Evolutionary conservation across 2,888 invertebrate genomes (phyloP), one percentile per base, ranked within the genome.

Genomic region (Brachypalpus laphriformis): DNA sequence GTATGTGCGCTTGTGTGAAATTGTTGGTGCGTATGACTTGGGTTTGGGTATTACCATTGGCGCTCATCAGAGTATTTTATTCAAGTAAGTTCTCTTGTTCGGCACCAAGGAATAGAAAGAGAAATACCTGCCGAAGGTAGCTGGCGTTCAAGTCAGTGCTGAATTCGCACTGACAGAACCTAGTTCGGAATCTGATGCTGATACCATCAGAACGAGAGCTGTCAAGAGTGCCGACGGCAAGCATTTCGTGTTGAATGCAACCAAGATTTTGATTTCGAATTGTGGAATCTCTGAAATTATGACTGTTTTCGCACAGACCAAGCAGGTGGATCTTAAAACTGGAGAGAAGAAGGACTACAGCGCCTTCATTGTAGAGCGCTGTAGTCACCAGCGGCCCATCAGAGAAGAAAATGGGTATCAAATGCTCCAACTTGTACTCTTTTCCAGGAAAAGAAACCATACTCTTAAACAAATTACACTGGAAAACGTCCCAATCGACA

Each of bases 321-420:
- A 96, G 61, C 93, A 96, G 5, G 93, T 94, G 37, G 94, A 96
- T 90, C 92, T 93, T 86, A 94, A 94, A 91, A 94, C 94, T 86
- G 94, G 94, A 66, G 93, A 93, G 89, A 94, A 93, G 49, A 93
- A 93, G 31, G 94, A 97, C 95, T 89, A 97, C 25, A 97, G 98
- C 0, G 99, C 97, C 1, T 99, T 99, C 91, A 97, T 99, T 89
- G 99, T 99, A 81, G 99, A 99, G 92, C 94, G 98, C 80, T 68
- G 99, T 99, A 70, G 97, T 99, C 20, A 95, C 97, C 2, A 96
- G 93, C 90, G 98, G 99, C 47, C 96, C 97, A 45, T 98, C 99
- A 51, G 99, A 99, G 93, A 97, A 98, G 92, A 99, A 99, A 93
- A 99, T 99, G 99, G 99, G 99, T 86, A 99, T 99, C 91, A 98